Conservation (phyloP, 2,797 vertebrate genomes). For the Clarias platycephalus region DNA sequence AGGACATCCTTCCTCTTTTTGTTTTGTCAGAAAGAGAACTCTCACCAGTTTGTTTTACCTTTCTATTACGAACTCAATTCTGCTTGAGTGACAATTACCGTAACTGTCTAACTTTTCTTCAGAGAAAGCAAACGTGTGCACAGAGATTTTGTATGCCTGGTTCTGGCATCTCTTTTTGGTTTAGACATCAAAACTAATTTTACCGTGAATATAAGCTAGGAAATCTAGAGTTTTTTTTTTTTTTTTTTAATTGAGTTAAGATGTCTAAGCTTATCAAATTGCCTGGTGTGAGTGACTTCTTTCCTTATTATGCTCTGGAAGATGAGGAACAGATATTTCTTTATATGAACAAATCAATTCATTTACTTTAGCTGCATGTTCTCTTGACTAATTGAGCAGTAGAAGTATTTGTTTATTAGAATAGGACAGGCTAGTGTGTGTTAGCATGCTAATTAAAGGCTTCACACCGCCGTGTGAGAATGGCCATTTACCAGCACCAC, state of each 20-base stretch:
- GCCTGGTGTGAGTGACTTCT: neutral
- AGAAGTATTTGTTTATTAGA: slow-evolving; percentile 50
- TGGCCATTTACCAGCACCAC: slow-evolving; percentile 26
- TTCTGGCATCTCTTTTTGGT: neutral
- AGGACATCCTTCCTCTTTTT: slow-evolving; percentile 67
- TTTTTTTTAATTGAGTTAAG: neutral
- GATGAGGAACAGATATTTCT: neutral
- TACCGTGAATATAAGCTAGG: neutral
- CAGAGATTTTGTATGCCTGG: neutral
- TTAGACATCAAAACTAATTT: neutral
- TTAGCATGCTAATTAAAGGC: slow-evolving; percentile 52
- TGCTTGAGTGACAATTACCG: slow-evolving; percentile 1
- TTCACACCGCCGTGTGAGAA: slow-evolving; percentile 44
- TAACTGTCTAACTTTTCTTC: neutral
- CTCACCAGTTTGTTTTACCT: slow-evolving; percentile 59
- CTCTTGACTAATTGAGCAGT: slow-evolving; percentile 48
- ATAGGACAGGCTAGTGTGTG: slow-evolving; percentile 29
- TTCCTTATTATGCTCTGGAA: neutral
- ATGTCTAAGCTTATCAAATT: neutral
- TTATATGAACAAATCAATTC: neutral
- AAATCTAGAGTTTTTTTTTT: neutral
- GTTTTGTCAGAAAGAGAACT: slow-evolving; percentile 54
- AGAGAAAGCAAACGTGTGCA: neutral
- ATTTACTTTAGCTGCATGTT: neutral
- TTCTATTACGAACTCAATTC: slow-evolving; percentile 44